These are phyloP conservation scores for Campoletis sonorensis DNA, from an alignment of 1,140 invertebrate genomes.

Conservation along the genomic window DNA sequence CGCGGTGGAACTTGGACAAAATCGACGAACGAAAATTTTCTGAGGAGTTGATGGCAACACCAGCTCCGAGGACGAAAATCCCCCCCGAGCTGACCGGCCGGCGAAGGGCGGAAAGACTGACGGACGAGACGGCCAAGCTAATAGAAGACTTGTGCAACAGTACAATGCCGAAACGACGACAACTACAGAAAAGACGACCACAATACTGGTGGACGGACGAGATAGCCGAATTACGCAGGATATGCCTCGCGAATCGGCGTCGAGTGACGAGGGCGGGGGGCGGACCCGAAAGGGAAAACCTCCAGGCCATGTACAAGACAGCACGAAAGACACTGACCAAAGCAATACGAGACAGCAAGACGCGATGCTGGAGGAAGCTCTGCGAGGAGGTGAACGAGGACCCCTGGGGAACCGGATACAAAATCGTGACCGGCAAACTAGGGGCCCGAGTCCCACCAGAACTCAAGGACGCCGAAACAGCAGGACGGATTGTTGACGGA, in stretches of 20 bases:
- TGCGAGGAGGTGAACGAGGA: not conserved
- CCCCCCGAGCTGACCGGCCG: constrained; percentile 26
- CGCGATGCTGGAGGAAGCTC: not conserved
- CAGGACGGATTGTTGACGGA: constrained; percentile 26
- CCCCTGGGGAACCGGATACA: not conserved
- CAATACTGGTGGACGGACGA: no score
- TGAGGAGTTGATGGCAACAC: not conserved
- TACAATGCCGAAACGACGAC: constrained; percentile 35
- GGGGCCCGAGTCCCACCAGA: not conserved
- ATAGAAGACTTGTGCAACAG: constrained; percentile 14
- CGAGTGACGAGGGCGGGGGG: not conserved
- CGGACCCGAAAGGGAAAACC: not conserved
- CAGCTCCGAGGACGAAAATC: not conserved
- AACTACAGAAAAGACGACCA: no score
- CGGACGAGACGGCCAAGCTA: constrained; percentile 34
- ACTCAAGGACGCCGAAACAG: constrained; percentile 21
- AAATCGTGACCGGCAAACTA: constrained; percentile 19
- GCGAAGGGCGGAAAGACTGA: constrained; percentile 37
- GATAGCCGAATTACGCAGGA: not conserved
- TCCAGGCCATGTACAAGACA: no score
- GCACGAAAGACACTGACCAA: no score
- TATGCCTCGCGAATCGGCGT: no score
- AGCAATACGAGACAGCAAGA: no score
- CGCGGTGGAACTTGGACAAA: constrained; percentile 38
- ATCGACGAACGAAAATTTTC: constrained; percentile 26